Conservation (phyloP, 2,113 vertebrate genomes). For the Numenius arquata region DNA sequence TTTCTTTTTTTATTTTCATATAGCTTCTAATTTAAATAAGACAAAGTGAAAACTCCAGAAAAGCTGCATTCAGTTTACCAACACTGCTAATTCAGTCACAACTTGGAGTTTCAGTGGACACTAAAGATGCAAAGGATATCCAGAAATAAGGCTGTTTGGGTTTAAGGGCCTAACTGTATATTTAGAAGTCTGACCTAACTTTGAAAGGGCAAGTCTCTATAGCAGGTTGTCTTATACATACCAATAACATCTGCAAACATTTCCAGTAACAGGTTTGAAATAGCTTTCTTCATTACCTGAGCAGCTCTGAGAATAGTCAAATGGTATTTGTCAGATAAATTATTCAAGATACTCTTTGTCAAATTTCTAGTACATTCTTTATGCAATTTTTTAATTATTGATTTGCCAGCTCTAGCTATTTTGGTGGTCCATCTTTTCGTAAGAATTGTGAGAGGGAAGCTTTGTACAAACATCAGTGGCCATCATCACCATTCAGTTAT, state of each 20-base stretch:
- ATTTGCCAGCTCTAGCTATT: not conserved
- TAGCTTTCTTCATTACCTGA: not conserved
- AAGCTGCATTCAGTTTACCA: not conserved
- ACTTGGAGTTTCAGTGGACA: not conserved
- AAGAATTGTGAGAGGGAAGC: not conserved
- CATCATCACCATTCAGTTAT: not conserved
- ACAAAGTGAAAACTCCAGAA: not conserved
- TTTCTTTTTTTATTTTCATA: not conserved
- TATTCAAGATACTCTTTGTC: not conserved
- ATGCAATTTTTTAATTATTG: not conserved
- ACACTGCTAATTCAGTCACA: not conserved
- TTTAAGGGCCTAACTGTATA: not conserved
- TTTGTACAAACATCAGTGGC: not conserved
- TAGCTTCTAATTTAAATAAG: not conserved
- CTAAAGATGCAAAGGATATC: not conserved
- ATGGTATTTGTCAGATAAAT: not conserved
- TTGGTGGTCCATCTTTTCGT: not conserved
- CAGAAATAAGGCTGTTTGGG: not conserved
- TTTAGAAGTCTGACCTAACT: not conserved
- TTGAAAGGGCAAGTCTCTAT: not conserved
- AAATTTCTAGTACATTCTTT: not conserved
- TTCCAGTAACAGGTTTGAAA: not conserved
- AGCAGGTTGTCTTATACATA: not conserved
- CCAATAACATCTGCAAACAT: not conserved
- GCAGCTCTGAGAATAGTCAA: not conserved